Percentiles rank a stretch among this genome's conserved stretches.
phyloP scores from a whole-genome alignment of 2,113 vertebrate species.

The Hirundichthys speculiger region DNA sequence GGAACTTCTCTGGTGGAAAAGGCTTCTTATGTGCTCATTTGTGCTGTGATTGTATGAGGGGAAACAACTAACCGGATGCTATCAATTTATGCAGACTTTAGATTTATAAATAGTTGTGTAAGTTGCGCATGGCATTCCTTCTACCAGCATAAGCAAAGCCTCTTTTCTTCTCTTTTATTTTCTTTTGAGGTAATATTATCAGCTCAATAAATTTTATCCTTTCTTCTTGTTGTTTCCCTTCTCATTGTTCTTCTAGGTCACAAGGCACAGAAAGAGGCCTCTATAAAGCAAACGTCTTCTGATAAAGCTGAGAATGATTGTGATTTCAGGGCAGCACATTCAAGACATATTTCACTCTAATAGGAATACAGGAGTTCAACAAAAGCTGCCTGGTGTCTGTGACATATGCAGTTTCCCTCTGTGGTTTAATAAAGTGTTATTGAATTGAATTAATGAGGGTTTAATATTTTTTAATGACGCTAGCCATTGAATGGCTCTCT shows the following conservation, averaged over 20 bases:
- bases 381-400: slow-evolving; percentile 24
- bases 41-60: too few species aligned
- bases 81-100: too few species aligned
- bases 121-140: too few species aligned
- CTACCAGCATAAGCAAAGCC: too few species aligned
- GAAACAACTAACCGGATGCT: too few species aligned
- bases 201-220: background rate
- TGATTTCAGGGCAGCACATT: slow-evolving; percentile 40
- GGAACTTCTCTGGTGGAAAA: too few species aligned
- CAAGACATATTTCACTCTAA: slow-evolving; percentile 43
- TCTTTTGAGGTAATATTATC: background rate
- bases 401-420: too few species aligned
- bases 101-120: too few species aligned
- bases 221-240: slow-evolving; percentile 11
- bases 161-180: too few species aligned
- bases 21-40: too few species aligned
- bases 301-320: slow-evolving; percentile 48
- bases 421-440: too few species aligned
- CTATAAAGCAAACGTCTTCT: slow-evolving; percentile 2
- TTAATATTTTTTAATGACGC: slow-evolving; percentile 66
- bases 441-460: slow-evolving; percentile 53
- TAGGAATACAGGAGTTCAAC: slow-evolving; percentile 50
- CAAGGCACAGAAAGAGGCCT: slow-evolving; percentile 20
- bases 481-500: slow-evolving; percentile 30
- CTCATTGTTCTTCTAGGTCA: slow-evolving; percentile 27